Conservation (phyloP, 2,888 invertebrate genomes). For the Leucoma salicis region DNA sequence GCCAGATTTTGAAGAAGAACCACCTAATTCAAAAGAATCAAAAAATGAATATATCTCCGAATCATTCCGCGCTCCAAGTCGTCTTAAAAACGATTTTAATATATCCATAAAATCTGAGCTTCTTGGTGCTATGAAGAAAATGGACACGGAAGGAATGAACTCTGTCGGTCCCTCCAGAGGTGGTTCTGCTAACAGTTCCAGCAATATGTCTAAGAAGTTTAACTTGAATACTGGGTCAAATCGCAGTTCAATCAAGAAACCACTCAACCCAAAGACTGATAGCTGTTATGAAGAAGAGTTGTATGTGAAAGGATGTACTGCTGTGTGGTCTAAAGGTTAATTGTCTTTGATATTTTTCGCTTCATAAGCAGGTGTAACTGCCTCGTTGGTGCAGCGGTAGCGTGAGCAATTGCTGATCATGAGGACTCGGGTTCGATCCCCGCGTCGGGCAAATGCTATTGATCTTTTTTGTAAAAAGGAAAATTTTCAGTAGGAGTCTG, state of each 20-base stretch:
- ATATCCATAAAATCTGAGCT: constrained; percentile 72
- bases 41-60: constrained; percentile 64
- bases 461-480: no score
- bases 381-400: no score
- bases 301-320: constrained; percentile 92
- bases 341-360: neutral
- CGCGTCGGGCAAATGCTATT: no score
- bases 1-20: constrained; percentile 60
- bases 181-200: constrained; percentile 70
- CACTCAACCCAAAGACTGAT: constrained; percentile 66
- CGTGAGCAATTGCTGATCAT: no score
- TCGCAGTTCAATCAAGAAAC: constrained; percentile 41
- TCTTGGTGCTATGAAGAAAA: constrained; percentile 49
- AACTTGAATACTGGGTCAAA: constrained; percentile 48
- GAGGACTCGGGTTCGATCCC: no score
- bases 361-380: no score
- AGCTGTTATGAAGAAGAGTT: constrained; percentile 90
- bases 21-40: constrained; percentile 49
- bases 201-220: constrained; percentile 74
- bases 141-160: constrained; percentile 46
- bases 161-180: constrained; percentile 57
- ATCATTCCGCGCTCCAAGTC: constrained; percentile 64
- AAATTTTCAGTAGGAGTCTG: no score
- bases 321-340: constrained; percentile 88
- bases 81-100: constrained; percentile 71